Evolutionary conservation across 2,888 invertebrate species (phyloP).

Genomic region (Hemistola chrysoprasaria): DNA sequence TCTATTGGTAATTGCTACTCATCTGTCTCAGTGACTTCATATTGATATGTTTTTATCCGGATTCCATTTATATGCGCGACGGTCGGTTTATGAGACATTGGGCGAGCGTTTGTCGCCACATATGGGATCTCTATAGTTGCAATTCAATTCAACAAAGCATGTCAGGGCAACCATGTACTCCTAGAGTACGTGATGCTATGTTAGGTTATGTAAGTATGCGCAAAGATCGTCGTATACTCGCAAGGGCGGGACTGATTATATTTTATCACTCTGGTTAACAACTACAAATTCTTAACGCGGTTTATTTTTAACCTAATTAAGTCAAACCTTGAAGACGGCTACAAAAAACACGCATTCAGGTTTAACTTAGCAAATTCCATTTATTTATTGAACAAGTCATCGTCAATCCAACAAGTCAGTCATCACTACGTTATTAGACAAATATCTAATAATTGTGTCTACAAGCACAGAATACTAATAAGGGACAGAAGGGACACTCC

Average conservation of each 20-base stretch:
- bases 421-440: too few relatives aligned
- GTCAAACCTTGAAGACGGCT: slow-evolving; percentile 14
- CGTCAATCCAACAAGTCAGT: too few relatives aligned
- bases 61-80: slow-evolving; percentile 40
- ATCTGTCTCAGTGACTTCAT: slow-evolving; percentile 33
- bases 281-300: not conserved
- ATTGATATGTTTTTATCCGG: slow-evolving; percentile 26
- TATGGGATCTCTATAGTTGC: slow-evolving; percentile 61
- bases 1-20: slow-evolving; percentile 33
- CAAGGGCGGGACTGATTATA: slow-evolving; percentile 5
- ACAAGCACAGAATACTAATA: too few relatives aligned
- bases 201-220: slow-evolving; percentile 49
- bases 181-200: slow-evolving; percentile 64
- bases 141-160: slow-evolving; percentile 62
- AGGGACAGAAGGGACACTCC: too few relatives aligned
- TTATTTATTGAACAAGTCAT: not conserved
- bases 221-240: slow-evolving; percentile 42
- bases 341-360: slow-evolving; percentile 8
- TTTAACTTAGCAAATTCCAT: slow-evolving; percentile 6
- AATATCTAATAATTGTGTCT: too few relatives aligned
- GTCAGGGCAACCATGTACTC: slow-evolving; percentile 73
- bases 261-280: not conserved
- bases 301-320: slow-evolving; percentile 13
- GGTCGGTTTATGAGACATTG: slow-evolving; percentile 41
- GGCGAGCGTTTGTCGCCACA: slow-evolving; percentile 46